These are phyloP conservation scores for Calypte anna DNA, from an alignment of 2,113 vertebrate species.

Conservation along the genomic window DNA sequence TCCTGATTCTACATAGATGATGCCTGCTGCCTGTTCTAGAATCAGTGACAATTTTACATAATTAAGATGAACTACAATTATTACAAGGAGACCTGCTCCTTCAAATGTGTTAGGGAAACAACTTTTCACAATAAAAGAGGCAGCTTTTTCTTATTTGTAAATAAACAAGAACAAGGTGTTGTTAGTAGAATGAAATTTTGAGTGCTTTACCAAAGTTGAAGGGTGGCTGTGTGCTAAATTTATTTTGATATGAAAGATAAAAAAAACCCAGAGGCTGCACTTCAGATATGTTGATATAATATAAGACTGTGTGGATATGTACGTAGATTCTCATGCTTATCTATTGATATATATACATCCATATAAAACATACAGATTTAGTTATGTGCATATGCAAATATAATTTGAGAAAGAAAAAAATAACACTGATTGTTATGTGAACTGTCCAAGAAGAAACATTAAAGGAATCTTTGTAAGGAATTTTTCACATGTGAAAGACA, in stretches of 20 bases:
- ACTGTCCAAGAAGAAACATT: neutral
- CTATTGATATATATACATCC: neutral
- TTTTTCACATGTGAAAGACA: constrained; percentile 4
- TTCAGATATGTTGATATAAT: neutral
- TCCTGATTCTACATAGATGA: neutral
- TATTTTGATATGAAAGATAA: neutral
- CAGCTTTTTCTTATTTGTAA: neutral
- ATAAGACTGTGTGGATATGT: neutral
- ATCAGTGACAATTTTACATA: neutral
- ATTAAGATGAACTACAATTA: neutral
- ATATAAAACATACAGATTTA: neutral
- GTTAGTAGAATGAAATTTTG: neutral
- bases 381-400: neutral
- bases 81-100: neutral
- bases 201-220: neutral
- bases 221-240: neutral
- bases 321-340: neutral
- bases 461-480: neutral
- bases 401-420: neutral
- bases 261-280: neutral
- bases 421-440: neutral
- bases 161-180: neutral
- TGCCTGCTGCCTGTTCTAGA: neutral
- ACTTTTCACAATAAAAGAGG: neutral
- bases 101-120: neutral